Percentiles rank a stretch among this genome's conserved stretches.
Conservation (phyloP, 2,797 vertebrate species). For the Staurois parvus region DNA sequence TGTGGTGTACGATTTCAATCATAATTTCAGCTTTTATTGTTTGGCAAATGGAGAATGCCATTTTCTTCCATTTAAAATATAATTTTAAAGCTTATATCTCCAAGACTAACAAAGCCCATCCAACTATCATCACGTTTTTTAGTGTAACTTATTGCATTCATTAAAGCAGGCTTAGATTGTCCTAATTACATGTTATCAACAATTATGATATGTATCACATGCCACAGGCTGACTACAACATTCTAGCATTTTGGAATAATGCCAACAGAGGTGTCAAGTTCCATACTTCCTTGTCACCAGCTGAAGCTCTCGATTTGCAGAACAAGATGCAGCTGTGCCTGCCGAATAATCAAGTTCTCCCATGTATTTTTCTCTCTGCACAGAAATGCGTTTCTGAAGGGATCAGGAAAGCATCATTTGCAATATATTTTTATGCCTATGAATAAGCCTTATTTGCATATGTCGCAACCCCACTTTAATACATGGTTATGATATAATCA, state of each 20-base stretch:
- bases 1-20: conserved; percentile 70
- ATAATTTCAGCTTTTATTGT: conserved; percentile 62
- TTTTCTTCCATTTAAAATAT: conserved; percentile 69
- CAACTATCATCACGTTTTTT: conserved; percentile 68
- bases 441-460: conserved; percentile 58
- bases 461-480: conserved; percentile 41
- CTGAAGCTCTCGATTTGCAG: conserved; percentile 74
- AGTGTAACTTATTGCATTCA: conserved; percentile 69
- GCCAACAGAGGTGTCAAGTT: conserved; percentile 76
- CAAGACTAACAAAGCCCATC: conserved; percentile 68
- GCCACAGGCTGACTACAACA: conserved; percentile 71
- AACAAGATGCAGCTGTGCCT: conserved; percentile 72
- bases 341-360: conserved; percentile 76
- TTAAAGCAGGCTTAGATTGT: conserved; percentile 72
- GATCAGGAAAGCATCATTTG: conserved; percentile 54
- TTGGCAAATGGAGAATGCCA: conserved; percentile 68
- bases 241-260: conserved; percentile 70
- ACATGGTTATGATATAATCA: conserved; percentile 41
- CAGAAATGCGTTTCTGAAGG: conserved; percentile 67
- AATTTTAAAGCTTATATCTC: conserved; percentile 65
- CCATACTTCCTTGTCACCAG: conserved; percentile 75
- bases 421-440: conserved; percentile 63
- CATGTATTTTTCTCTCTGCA: conserved; percentile 72
- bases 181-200: conserved; percentile 75
- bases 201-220: conserved; percentile 75